Evolutionary conservation across 2,113 vertebrate species (phyloP), one percentile per base, ranked within the genome.

Genomic region (Dasyprocta punctata): DNA sequence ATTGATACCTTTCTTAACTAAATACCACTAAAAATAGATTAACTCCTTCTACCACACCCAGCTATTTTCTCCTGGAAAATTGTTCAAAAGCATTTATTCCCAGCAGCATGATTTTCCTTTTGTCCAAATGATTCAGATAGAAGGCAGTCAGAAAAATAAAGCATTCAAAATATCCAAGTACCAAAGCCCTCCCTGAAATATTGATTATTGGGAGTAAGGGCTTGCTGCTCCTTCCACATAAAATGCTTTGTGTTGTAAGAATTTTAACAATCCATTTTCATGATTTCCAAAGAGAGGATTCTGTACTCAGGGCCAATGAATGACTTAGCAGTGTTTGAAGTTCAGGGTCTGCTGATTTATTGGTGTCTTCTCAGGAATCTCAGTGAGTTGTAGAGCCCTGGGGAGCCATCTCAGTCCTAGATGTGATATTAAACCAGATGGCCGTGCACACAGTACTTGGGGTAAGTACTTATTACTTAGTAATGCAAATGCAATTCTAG

Each of bases 401-500:
- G 92, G 84, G 90, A 93, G 38, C 67, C 81, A 33, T 94, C 86
- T 85, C 56, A 71, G 38, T 52, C 38, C 56, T 91, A 84, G 44
- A 33, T 86, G 80, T 89, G 89, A 86, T 91, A 82, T 89, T 90
- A 96, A 97, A 77, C 33, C 97, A 97, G 89, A 96, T 95, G 95
- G 92, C 71, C 54, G 14, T 56, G 54, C 28, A 41, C 75, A 77
- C 38, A 92, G 90, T 96, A 78, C 75, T 96, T 87, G 67, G 58
- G 95, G 17, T 86, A 82, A 97, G 94, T 95, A 96, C 93, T 95
- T 90, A 97, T 71, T 87, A 90, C 96, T 95, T 93, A 95, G 96
- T 93, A 94, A 97, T 96, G 92, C 87, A 95, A 97, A 96, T 97
- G 86, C 22, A 73, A 94, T 93, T 33, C 96, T 93, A 86, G 69